Evolutionary conservation across 2,888 invertebrate genomes (phyloP).

Genomic region (Escarpia spicata): DNA sequence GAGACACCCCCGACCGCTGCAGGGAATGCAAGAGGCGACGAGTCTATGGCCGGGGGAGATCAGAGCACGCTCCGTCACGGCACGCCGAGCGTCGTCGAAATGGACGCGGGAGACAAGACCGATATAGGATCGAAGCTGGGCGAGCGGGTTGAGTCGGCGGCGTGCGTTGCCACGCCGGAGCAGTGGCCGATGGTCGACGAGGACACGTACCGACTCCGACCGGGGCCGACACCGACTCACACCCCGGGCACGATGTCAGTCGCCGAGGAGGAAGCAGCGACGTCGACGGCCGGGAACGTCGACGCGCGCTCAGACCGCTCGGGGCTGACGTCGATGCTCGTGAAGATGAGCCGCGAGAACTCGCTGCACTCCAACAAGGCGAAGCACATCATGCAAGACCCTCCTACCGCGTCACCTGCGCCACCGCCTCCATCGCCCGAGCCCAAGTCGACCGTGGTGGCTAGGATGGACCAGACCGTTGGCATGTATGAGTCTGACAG

Average conservation of each 20-base stretch:
- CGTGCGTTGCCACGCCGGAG: not conserved
- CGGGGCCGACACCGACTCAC: not conserved
- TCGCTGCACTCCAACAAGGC: not conserved
- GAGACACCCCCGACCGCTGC: not conserved
- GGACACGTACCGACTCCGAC: not conserved
- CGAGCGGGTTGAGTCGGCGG: not conserved
- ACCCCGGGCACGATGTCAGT: not conserved
- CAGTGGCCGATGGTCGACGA: not conserved
- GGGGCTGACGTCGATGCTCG: not conserved
- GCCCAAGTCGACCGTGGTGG: not conserved
- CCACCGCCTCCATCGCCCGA: not conserved
- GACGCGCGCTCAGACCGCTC: not conserved
- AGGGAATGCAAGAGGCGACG: not conserved
- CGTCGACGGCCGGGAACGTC: not conserved
- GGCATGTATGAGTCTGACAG: not conserved
- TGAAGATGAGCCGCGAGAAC: not conserved
- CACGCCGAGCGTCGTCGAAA: not conserved
- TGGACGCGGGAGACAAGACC: not conserved
- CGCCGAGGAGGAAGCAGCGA: not conserved
- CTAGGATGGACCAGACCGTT: not conserved
- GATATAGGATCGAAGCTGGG: not conserved
- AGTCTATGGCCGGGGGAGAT: not conserved
- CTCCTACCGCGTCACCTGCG: not conserved
- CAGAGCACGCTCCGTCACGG: not conserved
- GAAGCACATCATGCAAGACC: not conserved